Conservation (phyloP, 2,113 vertebrate genomes). For the Stigmatopora nigra region DNA sequence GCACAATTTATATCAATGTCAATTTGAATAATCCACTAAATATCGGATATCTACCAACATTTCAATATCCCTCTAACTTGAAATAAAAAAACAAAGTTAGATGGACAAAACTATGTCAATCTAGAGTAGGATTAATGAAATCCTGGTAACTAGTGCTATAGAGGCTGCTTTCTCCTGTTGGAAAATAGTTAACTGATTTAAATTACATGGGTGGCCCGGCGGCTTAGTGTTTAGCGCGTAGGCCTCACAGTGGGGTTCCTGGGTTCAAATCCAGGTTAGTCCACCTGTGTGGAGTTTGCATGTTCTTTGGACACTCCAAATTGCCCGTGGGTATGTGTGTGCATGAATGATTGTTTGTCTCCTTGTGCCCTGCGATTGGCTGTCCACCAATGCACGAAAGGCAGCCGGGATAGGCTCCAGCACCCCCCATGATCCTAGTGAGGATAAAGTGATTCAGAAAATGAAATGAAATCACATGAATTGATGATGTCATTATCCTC, state of each 20-base stretch:
- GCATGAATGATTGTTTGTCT: too few species aligned
- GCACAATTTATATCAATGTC: not conserved
- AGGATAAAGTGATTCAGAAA: not conserved
- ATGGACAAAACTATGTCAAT: not conserved
- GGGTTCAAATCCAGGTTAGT: too few species aligned
- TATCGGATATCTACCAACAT: not conserved
- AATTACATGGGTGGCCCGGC: too few species aligned
- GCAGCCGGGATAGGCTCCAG: too few species aligned
- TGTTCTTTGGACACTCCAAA: too few species aligned
- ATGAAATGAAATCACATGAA: not conserved
- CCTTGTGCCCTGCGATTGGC: too few species aligned
- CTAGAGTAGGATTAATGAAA: not conserved
- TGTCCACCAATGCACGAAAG: too few species aligned
- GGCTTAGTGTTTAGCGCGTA: too few species aligned
- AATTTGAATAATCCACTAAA: not conserved
- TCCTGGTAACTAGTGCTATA: not conserved
- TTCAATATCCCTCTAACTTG: not conserved
- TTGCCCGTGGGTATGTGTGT: too few species aligned
- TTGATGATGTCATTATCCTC: not conserved
- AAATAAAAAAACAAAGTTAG: not conserved
- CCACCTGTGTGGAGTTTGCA: too few species aligned
- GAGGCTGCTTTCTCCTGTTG: not conserved
- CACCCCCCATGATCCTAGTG: too few species aligned
- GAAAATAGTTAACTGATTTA: not conserved
- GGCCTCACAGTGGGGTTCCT: too few species aligned